A percentile compares a stretch with the other conserved stretches of the same genome.
Conservation (phyloP, 2,113 vertebrate species). For the Labrus mixtus region DNA sequence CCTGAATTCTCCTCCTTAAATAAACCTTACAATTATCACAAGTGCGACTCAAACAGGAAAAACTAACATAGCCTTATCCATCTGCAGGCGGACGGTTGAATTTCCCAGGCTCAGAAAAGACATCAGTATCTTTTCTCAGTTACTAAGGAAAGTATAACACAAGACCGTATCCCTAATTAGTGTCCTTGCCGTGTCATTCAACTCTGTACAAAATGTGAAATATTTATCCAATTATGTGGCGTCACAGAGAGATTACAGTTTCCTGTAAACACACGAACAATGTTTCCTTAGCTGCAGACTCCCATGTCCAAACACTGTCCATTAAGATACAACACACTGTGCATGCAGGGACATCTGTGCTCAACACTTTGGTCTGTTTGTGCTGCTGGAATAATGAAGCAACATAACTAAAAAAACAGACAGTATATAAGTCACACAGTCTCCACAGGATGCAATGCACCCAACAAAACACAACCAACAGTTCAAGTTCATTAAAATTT, state of each 20-base stretch:
- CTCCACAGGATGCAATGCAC: not conserved
- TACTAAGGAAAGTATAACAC: not conserved
- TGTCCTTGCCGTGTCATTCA: slow-evolving; percentile 37
- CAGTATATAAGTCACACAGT: not conserved
- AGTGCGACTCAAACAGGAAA: slow-evolving; percentile 51
- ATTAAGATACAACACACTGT: not conserved
- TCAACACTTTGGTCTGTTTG: not conserved
- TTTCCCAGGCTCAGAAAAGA: slow-evolving; percentile 35
- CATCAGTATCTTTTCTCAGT: slow-evolving; percentile 26
- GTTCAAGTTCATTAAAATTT: not conserved
- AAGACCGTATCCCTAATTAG: slow-evolving; percentile 31
- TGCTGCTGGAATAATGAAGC: not conserved
- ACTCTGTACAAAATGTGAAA: slow-evolving; percentile 4
- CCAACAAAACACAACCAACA: not conserved
- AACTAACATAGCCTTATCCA: slow-evolving; percentile 30
- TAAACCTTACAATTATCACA: slow-evolving; percentile 5
- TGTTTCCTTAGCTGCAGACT: not conserved
- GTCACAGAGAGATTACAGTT: slow-evolving; percentile 34
- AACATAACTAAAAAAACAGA: not conserved
- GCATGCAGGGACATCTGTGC: not conserved
- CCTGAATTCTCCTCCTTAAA: slow-evolving; percentile 22
- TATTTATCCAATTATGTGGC: slow-evolving; percentile 26
- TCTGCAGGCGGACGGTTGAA: slow-evolving; percentile 20
- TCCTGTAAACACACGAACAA: slow-evolving; percentile 23
- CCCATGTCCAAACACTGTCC: not conserved